Conservation (phyloP, 2,888 invertebrate species). For the Tenthredo livida region DNA sequence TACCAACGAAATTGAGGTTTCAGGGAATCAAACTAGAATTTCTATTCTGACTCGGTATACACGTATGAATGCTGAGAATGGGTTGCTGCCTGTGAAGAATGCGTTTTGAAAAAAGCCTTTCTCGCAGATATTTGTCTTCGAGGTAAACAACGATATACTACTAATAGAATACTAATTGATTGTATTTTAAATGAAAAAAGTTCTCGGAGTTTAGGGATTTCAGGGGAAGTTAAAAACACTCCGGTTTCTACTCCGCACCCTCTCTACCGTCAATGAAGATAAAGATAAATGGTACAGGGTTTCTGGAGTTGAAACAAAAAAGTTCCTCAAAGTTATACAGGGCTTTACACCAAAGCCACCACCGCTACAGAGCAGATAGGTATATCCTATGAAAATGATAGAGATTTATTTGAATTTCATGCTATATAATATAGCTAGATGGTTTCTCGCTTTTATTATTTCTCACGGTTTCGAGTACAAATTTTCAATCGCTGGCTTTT, state of each 20-base stretch:
- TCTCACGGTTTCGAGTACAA: neutral
- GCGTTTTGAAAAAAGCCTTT: neutral
- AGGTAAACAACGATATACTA: slow-evolving; percentile 17
- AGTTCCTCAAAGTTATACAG: slow-evolving; percentile 15
- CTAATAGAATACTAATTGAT: slow-evolving; percentile 24
- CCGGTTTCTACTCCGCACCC: neutral
- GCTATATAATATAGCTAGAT: neutral
- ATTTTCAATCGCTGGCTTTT: neutral
- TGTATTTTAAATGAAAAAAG: slow-evolving; percentile 37
- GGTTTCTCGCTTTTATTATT: neutral
- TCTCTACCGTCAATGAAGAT: slow-evolving; percentile 10
- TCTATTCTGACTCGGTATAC: neutral
- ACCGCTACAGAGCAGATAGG: neutral
- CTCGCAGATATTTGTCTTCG: neutral
- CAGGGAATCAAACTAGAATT: too few relatives aligned
- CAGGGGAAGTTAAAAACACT: neutral
- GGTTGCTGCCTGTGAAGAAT: neutral
- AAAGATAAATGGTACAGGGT: slow-evolving; percentile 18
- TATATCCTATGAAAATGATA: neutral
- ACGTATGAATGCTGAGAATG: neutral
- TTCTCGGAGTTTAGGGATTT: neutral
- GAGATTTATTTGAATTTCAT: slow-evolving; percentile 7
- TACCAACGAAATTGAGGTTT: too few relatives aligned
- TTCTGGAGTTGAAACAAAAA: slow-evolving; percentile 15
- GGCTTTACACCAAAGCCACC: neutral